phyloP scores from a whole-genome alignment of 2,113 vertebrate genomes.

The Zootoca vivipara region DNA sequence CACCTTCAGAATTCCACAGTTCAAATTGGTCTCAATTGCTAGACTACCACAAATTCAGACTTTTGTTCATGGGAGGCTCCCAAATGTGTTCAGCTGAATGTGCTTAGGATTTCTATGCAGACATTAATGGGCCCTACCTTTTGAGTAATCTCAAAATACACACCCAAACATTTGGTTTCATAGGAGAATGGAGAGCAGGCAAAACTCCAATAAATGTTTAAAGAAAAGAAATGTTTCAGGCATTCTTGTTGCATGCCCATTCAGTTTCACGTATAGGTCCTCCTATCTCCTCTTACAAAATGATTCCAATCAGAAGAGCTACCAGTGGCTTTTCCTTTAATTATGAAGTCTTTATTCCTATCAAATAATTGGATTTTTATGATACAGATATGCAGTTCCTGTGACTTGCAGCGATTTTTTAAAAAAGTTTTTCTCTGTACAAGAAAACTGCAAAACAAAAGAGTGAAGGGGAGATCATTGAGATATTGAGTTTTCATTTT shows the following conservation, averaged over 20 bases:
- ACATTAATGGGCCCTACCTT: no score
- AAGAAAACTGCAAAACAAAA: neutral
- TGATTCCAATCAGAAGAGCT: neutral
- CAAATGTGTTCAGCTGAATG: no score
- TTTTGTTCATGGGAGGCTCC: no score
- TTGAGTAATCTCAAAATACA: no score
- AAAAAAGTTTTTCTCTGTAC: neutral
- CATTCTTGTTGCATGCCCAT: neutral
- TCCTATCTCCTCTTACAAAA: neutral
- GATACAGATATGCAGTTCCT: constrained; percentile 18
- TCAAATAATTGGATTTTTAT: constrained; percentile 28
- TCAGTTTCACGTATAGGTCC: accelerated
- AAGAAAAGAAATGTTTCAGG: neutral
- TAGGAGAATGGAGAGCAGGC: neutral
- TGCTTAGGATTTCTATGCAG: no score
- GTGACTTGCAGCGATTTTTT: constrained; percentile 17
- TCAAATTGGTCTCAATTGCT: no score
- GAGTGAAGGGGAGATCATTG: neutral
- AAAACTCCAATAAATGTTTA: neutral
- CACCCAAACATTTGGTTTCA: neutral
- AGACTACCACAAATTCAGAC: no score
- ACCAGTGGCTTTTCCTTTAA: constrained; percentile 27
- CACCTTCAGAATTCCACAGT: no score
- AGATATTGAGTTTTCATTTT: neutral
- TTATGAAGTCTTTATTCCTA: constrained; percentile 20